These are phyloP conservation scores for Gallinago undulata DNA, from an alignment of 2,113 vertebrate species.

Conservation along the genomic window DNA sequence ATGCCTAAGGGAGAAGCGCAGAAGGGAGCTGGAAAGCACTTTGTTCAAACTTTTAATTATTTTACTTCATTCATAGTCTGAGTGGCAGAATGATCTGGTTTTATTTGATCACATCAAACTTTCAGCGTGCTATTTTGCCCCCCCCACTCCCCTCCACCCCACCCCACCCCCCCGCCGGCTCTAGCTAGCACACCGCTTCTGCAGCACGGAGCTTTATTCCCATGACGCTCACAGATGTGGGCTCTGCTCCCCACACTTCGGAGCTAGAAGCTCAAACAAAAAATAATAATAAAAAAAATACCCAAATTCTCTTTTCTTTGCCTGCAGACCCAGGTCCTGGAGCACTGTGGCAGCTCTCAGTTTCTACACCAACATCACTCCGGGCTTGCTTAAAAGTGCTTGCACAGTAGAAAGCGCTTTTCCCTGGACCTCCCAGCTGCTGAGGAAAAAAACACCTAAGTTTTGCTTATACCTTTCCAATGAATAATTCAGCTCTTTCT, in stretches of 20 bases:
- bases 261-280: neutral
- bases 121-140: neutral
- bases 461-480: neutral
- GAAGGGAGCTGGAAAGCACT: neutral
- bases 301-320: neutral
- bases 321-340: neutral
- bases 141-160: too few species aligned
- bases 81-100: constrained; percentile 37
- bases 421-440: neutral
- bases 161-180: neutral
- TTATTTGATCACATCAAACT: constrained; percentile 48
- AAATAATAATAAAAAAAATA: neutral
- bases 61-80: constrained; percentile 35
- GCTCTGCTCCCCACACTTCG: neutral
- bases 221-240: neutral
- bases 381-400: neutral
- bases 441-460: neutral
- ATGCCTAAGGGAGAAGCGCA: constrained; percentile 26
- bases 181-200: neutral
- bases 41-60: constrained; percentile 64
- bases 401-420: neutral
- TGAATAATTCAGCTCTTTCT: neutral
- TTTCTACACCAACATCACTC: neutral
- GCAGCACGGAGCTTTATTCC: neutral
- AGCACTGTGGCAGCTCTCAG: neutral